Evolutionary conservation across 2,888 invertebrate genomes (phyloP), one percentile per base, ranked within the genome.

Genomic region (Drosophila diplacantha): DNA sequence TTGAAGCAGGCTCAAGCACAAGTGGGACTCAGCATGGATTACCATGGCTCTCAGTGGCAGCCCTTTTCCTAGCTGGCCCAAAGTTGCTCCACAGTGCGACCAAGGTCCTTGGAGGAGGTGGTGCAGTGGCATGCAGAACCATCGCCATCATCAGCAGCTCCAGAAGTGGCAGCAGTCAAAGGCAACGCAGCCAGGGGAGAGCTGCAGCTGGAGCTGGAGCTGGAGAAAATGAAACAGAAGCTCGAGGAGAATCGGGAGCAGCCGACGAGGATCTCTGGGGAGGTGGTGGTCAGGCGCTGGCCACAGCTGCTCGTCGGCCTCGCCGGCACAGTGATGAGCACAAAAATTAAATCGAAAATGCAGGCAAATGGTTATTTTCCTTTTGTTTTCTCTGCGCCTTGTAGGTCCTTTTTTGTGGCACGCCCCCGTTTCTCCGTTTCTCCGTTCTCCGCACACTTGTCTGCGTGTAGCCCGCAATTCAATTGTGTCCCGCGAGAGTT

Each of bases 261-360:
- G 41, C 49, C 14, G 50, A 38, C 26, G 49, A 47, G 47, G 24
- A 24, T 53, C 62, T 61, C 63, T 63, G 61, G 63, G 61, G 63
- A 63, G 18, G 22, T 31, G 47, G 61, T 53, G 63, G 63, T 53
- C 63, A 60, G 66, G 50, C 66, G 37, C 43, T 44, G 58, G 65
- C 54, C 66, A 67, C 59, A 67, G 58, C 43, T 59, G 64, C 55
- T 53, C 52, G 34, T 8, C 20, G 43, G 43, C 67, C 61, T 46
- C 61, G 38, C 38, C 31, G 54, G 32, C 46, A 60, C 67, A 54
- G 69, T 75, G 76, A 76, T 75, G 78, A 78, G 73, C 77, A 73
- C 63, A 72, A 69, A 75, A 67, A 78, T 72, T 78, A 71, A 80
- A 82, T 81, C 78, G 78, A 80, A 82, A 81, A 82, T 80, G 70